phyloP scores from a whole-genome alignment of 2,888 invertebrate genomes.

The Sphaerophoria taeniata region DNA sequence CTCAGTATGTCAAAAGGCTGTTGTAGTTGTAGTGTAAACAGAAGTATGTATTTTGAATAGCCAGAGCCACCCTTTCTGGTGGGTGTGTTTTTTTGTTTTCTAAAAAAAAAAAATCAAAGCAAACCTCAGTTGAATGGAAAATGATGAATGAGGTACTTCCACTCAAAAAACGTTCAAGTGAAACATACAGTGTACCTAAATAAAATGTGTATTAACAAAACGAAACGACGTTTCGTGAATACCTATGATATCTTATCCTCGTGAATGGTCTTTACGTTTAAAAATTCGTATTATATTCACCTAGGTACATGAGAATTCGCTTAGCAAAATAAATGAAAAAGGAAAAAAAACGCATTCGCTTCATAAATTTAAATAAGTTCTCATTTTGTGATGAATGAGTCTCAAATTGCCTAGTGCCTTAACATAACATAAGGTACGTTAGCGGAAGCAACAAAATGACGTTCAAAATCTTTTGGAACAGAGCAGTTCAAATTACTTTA shows the following conservation, averaged over 20 bases:
- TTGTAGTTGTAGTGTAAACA: too few species aligned
- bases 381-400: constrained; percentile 1
- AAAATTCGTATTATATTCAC: neutral
- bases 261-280: neutral
- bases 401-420: neutral
- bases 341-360: neutral
- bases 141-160: constrained; percentile 25
- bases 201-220: neutral
- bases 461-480: too few species aligned
- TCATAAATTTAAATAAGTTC: neutral
- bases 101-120: constrained; percentile 11
- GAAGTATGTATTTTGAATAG: too few species aligned
- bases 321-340: neutral
- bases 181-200: constrained; percentile 13
- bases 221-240: too few species aligned
- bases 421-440: too few species aligned
- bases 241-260: neutral
- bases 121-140: constrained; percentile 31
- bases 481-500: too few species aligned
- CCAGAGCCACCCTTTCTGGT: neutral
- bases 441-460: too few species aligned
- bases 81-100: neutral
- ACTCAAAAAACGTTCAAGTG: constrained; percentile 17
- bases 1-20: too few species aligned
- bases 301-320: neutral